Base-by-base conservation (phyloP, 2,113 vertebrate genomes). In the Osmerus eperlanus region DNA sequence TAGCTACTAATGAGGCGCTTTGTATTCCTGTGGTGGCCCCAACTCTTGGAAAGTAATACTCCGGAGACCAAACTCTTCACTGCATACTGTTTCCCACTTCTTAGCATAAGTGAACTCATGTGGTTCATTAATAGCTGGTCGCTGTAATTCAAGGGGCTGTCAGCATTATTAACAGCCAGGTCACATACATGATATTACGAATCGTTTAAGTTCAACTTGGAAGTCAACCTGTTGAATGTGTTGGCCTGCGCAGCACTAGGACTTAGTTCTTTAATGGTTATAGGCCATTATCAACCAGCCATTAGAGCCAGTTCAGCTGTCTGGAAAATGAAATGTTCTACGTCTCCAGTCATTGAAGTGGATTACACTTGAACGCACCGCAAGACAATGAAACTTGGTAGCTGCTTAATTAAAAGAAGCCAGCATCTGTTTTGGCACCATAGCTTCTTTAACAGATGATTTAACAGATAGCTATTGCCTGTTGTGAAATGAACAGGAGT, bases 391-490 rank as follows among this genome's bases (percentile, higher is more conserved):
- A 81, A 91, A 85, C 69, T 78, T 76, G 70, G 73, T 82, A 68
- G 80, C 81, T 82, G 84, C 75, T 88, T 90, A 90, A 90, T 91
- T 90, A 91, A 92, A 84, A 88, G 78, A 80, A 80, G 78, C 73
- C 81, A 86, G 82, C 88, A 90, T 89, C 86, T 90, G 85, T 85
- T 84, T 79, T 81, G 82, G 78, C 71, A 74, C 67, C 80, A 78
- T 78, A 78, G 73, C 74, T 91, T 87, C 84, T 79, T 89, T 78
- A 88, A 90, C 85, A 92, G 85, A 87, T 89, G 88, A 91, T 87
- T 91, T 83, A 87, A 65, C 88, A 86, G 89, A 84, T 88, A 90
- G 86, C 85, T 90, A 88, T 73, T 84, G 81, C n/a, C 75, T 82
- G 79, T 72, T 86, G 63, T 84, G 63, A 79, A 80, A 85, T 64